Percentiles rank a stretch among this genome's conserved stretches.
These are phyloP conservation scores for Itoplectis maculator DNA, from an alignment of 2,888 invertebrate genomes.

Conservation along the genomic window DNA sequence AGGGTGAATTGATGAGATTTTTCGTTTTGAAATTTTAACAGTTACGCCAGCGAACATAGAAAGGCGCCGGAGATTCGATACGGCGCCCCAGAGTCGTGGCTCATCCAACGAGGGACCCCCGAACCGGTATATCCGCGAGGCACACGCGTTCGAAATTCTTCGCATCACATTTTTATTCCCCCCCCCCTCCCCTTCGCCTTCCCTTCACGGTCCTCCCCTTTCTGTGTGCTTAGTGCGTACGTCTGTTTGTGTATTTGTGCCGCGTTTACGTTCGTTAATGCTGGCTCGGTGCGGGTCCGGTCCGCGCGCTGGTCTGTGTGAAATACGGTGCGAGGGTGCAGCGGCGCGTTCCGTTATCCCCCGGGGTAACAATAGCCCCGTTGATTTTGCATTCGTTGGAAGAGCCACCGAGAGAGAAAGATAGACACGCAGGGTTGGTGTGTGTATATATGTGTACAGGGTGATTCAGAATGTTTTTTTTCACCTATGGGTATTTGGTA, in stretches of 20 bases:
- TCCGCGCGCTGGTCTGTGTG: constrained; percentile 58
- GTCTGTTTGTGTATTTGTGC: constrained; percentile 52
- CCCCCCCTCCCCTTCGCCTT: neutral
- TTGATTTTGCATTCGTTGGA: constrained; percentile 80
- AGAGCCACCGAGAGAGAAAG: constrained; percentile 36
- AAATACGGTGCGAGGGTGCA: constrained; percentile 51
- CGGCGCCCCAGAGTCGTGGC: neutral
- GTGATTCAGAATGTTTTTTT: too few species aligned
- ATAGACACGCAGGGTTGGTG: constrained; percentile 36
- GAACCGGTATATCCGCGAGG: constrained; percentile 11
- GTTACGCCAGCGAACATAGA: too few species aligned
- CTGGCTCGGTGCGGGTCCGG: too few species aligned
- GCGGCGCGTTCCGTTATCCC: constrained; percentile 63
- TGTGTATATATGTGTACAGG: neutral
- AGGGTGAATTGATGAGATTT: constrained; percentile 58
- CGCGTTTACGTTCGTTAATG: constrained; percentile 62
- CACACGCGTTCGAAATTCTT: constrained; percentile 51
- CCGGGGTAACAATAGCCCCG: constrained; percentile 77
- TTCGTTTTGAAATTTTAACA: constrained; percentile 51
- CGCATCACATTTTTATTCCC: constrained; percentile 32
- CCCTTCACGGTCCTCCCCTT: too few species aligned
- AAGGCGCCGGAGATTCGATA: constrained; percentile 34
- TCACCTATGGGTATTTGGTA: too few species aligned
- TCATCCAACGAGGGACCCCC: neutral
- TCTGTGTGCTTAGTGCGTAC: constrained; percentile 13